Conservation (phyloP, 2,888 invertebrate species). For the Euzetes globulus region DNA sequence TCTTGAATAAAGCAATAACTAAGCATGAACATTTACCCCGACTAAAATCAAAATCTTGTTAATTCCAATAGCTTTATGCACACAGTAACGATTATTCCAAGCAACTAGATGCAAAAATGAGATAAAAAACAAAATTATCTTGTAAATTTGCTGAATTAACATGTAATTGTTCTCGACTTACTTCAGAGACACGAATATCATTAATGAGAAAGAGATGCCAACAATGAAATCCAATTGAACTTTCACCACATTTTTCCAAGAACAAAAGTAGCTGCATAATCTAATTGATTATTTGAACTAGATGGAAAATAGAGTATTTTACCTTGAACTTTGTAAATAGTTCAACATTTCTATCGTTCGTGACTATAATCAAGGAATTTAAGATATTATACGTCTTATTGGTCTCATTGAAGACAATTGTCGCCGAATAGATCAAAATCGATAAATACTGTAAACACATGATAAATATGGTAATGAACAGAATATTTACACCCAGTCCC, state of each 20-base stretch:
- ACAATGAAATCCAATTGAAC: not conserved
- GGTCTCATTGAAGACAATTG: not conserved
- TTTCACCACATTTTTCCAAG: not conserved
- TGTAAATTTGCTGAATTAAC: too few species aligned
- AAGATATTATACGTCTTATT: not conserved
- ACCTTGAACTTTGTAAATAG: not conserved
- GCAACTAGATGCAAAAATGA: too few species aligned
- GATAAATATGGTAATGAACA: not conserved
- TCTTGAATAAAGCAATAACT: not conserved
- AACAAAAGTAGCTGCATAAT: not conserved
- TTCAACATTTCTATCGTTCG: not conserved
- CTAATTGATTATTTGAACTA: too few species aligned
- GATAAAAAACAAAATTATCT: not conserved
- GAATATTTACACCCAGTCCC: not conserved
- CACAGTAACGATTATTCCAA: too few species aligned
- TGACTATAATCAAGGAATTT: not conserved
- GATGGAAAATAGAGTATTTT: too few species aligned
- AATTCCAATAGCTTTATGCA: too few species aligned
- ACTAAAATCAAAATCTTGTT: too few species aligned
- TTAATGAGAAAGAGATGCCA: not conserved
- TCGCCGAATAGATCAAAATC: not conserved
- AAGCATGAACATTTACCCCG: too few species aligned
- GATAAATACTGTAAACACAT: not conserved
- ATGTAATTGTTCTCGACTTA: too few species aligned
- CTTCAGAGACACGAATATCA: not conserved